phyloP scores from a whole-genome alignment of 2,888 invertebrate species.

The Drosophila kambysellisi region DNA sequence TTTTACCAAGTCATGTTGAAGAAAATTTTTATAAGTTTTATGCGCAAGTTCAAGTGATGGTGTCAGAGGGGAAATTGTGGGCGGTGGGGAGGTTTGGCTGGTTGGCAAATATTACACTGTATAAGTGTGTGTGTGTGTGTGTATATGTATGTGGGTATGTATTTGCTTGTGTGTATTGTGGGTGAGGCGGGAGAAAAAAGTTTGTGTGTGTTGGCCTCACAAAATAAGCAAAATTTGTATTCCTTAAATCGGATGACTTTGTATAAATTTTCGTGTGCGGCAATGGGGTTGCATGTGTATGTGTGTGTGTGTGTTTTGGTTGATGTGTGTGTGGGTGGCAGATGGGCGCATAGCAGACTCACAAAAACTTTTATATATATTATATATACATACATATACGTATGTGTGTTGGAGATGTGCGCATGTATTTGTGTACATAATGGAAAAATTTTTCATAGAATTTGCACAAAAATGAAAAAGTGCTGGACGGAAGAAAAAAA shows the following conservation, averaged over 20 bases:
- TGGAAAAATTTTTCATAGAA: slow-evolving; percentile 84
- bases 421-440: slow-evolving; percentile 77
- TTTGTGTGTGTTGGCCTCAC: slow-evolving; percentile 67
- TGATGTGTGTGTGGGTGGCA: slow-evolving; percentile 49
- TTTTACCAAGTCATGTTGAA: slow-evolving; percentile 84
- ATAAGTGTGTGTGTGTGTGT: slow-evolving; percentile 24
- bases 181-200: slow-evolving; percentile 23
- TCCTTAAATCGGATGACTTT: slow-evolving; percentile 84
- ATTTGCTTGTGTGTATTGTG: slow-evolving; percentile 45
- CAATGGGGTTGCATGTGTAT: slow-evolving; percentile 73
- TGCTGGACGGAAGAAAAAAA: slow-evolving; percentile 60
- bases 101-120: slow-evolving; percentile 65
- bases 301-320: slow-evolving; percentile 37
- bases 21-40: slow-evolving; percentile 84
- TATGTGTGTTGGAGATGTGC: slow-evolving; percentile 35
- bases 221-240: slow-evolving; percentile 84
- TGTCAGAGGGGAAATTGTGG: slow-evolving; percentile 33
- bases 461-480: slow-evolving; percentile 83
- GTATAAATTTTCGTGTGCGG: slow-evolving; percentile 82
- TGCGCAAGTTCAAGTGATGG: slow-evolving; percentile 71
- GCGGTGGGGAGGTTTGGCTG: slow-evolving; percentile 21
- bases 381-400: slow-evolving; percentile 33
- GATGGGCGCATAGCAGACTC: slow-evolving; percentile 65
- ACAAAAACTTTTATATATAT: slow-evolving; percentile 66
- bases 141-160: slow-evolving; percentile 24